These are phyloP conservation scores for Nemotelus nigrinus DNA, from an alignment of 2,888 invertebrate genomes.

Conservation along the genomic window DNA sequence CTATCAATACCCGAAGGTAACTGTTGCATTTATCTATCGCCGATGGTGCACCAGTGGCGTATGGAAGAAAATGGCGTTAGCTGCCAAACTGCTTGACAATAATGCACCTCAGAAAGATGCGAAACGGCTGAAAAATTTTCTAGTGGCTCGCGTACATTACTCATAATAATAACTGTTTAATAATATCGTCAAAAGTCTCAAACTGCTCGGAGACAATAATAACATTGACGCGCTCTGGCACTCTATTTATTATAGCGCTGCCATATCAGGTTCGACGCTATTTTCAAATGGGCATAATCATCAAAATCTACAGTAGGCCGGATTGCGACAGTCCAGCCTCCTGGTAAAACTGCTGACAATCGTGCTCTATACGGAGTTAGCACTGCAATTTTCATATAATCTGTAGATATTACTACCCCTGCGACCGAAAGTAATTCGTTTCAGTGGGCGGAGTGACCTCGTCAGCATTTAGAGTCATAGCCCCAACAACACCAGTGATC, in stretches of 20 bases:
- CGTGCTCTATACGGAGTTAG: neutral
- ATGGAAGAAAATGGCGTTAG: constrained; percentile 90
- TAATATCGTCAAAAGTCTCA: constrained; percentile 16
- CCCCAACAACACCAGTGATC: no score
- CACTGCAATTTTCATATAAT: constrained; percentile 30
- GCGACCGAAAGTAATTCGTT: constrained; percentile 24
- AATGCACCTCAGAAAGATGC: constrained; percentile 72
- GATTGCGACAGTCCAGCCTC: constrained; percentile 34
- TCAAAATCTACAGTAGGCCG: constrained; percentile 34
- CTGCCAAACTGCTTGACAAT: constrained; percentile 81
- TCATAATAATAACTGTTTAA: neutral
- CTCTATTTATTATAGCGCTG: constrained; percentile 72
- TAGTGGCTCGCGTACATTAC: constrained; percentile 31
- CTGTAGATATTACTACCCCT: neutral
- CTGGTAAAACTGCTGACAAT: constrained; percentile 50
- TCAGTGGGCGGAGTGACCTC: constrained; percentile 18
- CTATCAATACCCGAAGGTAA: constrained; percentile 38
- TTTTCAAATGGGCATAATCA: constrained; percentile 50
- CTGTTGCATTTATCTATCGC: constrained; percentile 47
- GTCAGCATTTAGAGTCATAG: neutral
- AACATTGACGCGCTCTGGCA: constrained; percentile 62
- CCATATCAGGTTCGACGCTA: constrained; percentile 71
- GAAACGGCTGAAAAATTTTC: constrained; percentile 84
- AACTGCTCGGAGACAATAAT: constrained; percentile 56
- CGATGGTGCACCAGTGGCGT: constrained; percentile 63